These are phyloP conservation scores for Cataglyphis cursor DNA, from an alignment of 2,888 invertebrate species.

Conservation along the genomic window DNA sequence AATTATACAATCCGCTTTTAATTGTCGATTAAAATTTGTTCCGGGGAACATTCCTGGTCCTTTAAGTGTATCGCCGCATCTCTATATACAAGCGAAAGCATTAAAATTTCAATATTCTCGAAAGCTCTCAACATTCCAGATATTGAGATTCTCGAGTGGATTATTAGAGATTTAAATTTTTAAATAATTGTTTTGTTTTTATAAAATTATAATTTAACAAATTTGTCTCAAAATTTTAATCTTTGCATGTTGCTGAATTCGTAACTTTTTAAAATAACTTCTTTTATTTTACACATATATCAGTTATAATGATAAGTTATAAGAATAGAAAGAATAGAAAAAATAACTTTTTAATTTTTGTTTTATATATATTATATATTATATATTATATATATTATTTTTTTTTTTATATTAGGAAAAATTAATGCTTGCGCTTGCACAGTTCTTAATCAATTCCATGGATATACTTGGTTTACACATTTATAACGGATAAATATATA, in stretches of 20 bases:
- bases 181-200: background rate
- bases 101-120: background rate
- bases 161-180: background rate
- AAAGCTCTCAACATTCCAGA: background rate
- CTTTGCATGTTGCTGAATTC: background rate
- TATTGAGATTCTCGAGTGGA: background rate
- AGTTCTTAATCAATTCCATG: slow-evolving; percentile 38
- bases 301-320: background rate
- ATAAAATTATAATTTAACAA: background rate
- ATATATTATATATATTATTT: background rate
- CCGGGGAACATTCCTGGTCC: slow-evolving; percentile 55
- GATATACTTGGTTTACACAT: slow-evolving; percentile 32
- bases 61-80: slow-evolving; percentile 46
- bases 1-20: slow-evolving; percentile 26
- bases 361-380: background rate
- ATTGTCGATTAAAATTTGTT: slow-evolving; percentile 46
- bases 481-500: slow-evolving; percentile 47
- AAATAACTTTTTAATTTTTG: background rate
- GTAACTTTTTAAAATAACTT: background rate
- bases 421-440: slow-evolving; percentile 38
- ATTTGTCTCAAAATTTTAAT: background rate
- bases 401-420: background rate
- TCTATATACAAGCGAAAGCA: slow-evolving; percentile 32
- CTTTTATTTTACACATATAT: background rate
- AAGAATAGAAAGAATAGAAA: background rate